Percentiles rank a stretch among this genome's conserved stretches.
These are phyloP conservation scores for Oreohelix idahoensis DNA, from an alignment of 1,140 invertebrate genomes.

Conservation along the genomic window DNA sequence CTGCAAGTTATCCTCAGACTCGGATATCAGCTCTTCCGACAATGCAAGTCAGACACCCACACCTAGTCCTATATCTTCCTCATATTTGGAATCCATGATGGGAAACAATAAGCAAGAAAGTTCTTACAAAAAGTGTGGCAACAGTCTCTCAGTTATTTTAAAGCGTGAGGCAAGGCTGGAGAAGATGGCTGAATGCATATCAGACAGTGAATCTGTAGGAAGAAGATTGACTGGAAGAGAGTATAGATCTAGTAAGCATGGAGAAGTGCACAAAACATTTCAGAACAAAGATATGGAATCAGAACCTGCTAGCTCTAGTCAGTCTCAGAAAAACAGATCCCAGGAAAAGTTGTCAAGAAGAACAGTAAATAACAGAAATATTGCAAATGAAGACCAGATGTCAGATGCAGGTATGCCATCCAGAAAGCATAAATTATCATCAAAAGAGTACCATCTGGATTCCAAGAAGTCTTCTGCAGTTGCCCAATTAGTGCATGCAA, in stretches of 20 bases:
- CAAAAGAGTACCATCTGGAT: background rate
- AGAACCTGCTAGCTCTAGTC: background rate
- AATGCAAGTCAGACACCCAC: background rate
- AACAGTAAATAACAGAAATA: background rate
- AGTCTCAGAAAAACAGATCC: background rate
- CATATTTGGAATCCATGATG: background rate
- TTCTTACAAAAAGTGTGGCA: background rate
- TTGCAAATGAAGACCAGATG: background rate
- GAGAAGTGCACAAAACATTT: background rate
- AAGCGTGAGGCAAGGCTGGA: slow-evolving; percentile 22
- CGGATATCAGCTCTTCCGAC: background rate
- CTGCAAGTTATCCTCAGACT: background rate
- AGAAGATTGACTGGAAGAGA: background rate
- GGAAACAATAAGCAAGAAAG: background rate
- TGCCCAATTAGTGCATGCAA: background rate
- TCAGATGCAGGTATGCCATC: background rate
- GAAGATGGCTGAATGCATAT: background rate
- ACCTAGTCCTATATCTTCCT: background rate
- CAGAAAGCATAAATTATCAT: background rate
- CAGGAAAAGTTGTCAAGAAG: background rate
- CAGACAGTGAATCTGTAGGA: background rate
- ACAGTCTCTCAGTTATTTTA: background rate
- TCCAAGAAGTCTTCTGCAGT: background rate
- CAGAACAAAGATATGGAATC: background rate
- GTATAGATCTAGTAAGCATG: background rate